Evolutionary conservation across 2,113 vertebrate species (phyloP).

Genomic region (Nicator chloris): DNA sequence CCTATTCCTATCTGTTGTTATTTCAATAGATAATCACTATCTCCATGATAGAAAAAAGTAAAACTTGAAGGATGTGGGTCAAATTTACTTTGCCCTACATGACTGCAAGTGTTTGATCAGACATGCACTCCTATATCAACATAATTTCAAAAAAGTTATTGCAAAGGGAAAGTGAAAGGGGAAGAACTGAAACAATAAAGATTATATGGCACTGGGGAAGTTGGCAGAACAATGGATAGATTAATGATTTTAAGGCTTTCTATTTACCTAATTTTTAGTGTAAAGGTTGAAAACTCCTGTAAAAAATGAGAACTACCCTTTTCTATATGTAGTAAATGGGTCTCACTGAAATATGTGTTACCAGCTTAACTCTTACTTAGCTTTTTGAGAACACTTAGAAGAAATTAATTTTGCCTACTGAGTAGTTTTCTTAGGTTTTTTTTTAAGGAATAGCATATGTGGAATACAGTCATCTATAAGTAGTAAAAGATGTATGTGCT

Average conservation of each 20-base stretch:
- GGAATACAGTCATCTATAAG: background rate
- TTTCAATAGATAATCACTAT: background rate
- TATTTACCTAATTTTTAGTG: background rate
- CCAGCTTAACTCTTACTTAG: background rate
- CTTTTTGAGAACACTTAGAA: background rate
- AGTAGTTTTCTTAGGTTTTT: background rate
- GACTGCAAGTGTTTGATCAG: background rate
- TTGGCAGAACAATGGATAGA: background rate
- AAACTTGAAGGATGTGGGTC: background rate
- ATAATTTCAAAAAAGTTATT: background rate
- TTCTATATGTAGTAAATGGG: background rate
- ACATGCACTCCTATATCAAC: background rate
- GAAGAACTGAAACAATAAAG: background rate
- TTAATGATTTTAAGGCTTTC: background rate
- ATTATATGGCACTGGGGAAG: background rate
- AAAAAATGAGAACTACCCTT: background rate
- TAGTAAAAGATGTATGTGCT: background rate
- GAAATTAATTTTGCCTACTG: background rate
- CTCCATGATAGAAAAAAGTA: background rate
- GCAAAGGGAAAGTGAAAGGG: background rate
- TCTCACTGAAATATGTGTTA: background rate
- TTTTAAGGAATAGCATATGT: background rate
- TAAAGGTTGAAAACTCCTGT: background rate
- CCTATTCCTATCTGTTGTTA: background rate
- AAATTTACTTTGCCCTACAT: background rate